phyloP scores from a whole-genome alignment of 2,113 vertebrate species.

The Monopterus albus region DNA sequence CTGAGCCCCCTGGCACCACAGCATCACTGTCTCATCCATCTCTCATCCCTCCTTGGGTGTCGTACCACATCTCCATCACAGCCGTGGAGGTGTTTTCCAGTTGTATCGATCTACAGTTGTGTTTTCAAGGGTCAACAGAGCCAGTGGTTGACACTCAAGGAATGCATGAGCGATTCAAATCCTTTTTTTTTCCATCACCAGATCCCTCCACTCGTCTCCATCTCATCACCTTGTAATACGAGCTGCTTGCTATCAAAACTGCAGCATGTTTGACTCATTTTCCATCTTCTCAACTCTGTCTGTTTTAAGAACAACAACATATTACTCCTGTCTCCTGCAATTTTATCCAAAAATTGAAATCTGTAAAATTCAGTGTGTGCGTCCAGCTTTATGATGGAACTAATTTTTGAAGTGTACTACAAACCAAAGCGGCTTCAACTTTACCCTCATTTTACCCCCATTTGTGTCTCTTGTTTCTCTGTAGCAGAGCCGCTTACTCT shows the following conservation, averaged over 20 bases:
- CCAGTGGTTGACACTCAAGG: slow-evolving; percentile 29
- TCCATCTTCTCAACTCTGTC: slow-evolving; percentile 53
- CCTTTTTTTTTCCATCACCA: slow-evolving; percentile 35
- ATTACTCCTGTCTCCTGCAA: slow-evolving; percentile 68
- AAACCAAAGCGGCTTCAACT: slow-evolving; percentile 75
- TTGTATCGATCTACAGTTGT: no score
- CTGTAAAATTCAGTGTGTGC: slow-evolving; percentile 63
- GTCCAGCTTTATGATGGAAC: slow-evolving; percentile 71
- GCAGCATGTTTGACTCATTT: slow-evolving; percentile 55
- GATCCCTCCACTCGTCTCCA: slow-evolving; percentile 18
- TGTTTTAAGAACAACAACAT: slow-evolving; percentile 65
- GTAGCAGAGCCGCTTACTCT: background rate
- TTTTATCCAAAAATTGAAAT: slow-evolving; percentile 71
- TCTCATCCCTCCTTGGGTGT: slow-evolving; percentile 24
- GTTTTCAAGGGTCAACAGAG: slow-evolving; percentile 42
- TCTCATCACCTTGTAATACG: slow-evolving; percentile 38
- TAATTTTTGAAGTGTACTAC: slow-evolving; percentile 73
- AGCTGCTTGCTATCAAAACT: slow-evolving; percentile 57
- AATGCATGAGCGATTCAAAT: slow-evolving; percentile 39
- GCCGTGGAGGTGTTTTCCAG: no score
- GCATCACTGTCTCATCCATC: slow-evolving; percentile 46
- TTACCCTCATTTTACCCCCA: slow-evolving; percentile 18
- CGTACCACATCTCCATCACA: slow-evolving; percentile 35
- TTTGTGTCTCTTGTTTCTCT: slow-evolving; percentile 24
- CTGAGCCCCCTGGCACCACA: slow-evolving; percentile 34